Evolutionary conservation across 2,888 invertebrate genomes (phyloP).

Genomic region (Lydus trimaculatus): DNA sequence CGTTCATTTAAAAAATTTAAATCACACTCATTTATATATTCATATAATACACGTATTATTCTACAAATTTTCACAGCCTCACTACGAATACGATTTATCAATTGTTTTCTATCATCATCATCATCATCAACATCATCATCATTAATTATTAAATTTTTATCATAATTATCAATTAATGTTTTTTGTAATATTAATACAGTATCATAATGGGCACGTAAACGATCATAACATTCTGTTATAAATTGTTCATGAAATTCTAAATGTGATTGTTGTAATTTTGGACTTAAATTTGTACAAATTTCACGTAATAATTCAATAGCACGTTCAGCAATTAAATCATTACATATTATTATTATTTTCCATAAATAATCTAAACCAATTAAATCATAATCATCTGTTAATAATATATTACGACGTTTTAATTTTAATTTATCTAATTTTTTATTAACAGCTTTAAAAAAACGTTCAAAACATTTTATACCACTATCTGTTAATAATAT

Average conservation of each 20-base stretch:
- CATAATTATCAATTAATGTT: constrained; percentile 46
- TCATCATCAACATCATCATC: constrained; percentile 51
- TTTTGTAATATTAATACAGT: constrained; percentile 73
- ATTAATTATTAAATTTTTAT: neutral
- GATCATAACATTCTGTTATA: constrained; percentile 90
- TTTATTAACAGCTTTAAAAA: constrained; percentile 94
- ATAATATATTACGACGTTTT: constrained; percentile 78
- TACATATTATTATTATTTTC: constrained; percentile 82
- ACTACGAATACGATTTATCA: constrained; percentile 63
- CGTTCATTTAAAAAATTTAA: constrained; percentile 86
- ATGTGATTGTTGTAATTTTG: constrained; percentile 78
- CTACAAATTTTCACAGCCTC: constrained; percentile 90
- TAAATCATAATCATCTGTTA: constrained; percentile 93
- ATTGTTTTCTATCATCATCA: constrained; percentile 60
- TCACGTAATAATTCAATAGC: constrained; percentile 92
- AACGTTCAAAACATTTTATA: constrained; percentile 87
- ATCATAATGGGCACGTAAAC: constrained; percentile 85
- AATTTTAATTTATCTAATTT: constrained; percentile 92
- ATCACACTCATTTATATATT: constrained; percentile 96
- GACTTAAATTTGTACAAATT: constrained; percentile 93
- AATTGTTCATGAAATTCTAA: constrained; percentile 91
- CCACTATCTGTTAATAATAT: constrained; percentile 92
- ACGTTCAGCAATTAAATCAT: constrained; percentile 91
- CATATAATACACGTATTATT: constrained; percentile 91
- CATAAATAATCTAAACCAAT: constrained; percentile 97